Percentiles rank a stretch among this genome's conserved stretches.
These are phyloP conservation scores for Scaptomyza montana DNA, from an alignment of 1,140 invertebrate genomes.

Conservation along the genomic window DNA sequence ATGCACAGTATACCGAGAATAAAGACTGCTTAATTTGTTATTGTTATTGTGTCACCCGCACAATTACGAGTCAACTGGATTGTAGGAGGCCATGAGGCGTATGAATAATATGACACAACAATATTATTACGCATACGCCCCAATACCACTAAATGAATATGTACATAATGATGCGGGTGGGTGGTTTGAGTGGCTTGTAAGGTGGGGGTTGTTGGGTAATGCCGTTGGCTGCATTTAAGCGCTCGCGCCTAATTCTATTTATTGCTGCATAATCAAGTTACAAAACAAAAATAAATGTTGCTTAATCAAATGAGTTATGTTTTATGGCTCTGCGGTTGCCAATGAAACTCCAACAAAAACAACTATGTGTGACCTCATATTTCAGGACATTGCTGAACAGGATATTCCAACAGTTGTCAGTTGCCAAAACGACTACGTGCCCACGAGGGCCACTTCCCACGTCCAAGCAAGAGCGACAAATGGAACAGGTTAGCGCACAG, in stretches of 20 bases:
- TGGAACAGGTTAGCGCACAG: not conserved
- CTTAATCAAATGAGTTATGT: constrained; percentile 30
- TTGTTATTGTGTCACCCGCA: constrained; percentile 14
- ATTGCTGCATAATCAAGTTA: constrained; percentile 42
- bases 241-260: constrained; percentile 36
- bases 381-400: not conserved
- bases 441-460: not conserved
- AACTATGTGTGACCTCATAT: not conserved
- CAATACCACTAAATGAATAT: not conserved
- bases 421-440: not conserved
- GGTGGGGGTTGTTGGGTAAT: no score
- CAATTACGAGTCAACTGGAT: not conserved
- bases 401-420: not conserved
- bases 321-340: constrained; percentile 16
- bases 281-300: constrained; percentile 19
- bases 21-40: constrained; percentile 31
- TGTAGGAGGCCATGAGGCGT: constrained; percentile 43
- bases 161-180: constrained; percentile 33
- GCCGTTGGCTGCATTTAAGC: constrained; percentile 4
- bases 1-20: not conserved
- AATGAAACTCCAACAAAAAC: not conserved
- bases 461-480: no score
- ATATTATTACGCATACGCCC: constrained; percentile 60
- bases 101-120: constrained; percentile 54
- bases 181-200: no score